Evolutionary conservation across 2,888 invertebrate species (phyloP).

Genomic region (Ferdinandea cuprea): DNA sequence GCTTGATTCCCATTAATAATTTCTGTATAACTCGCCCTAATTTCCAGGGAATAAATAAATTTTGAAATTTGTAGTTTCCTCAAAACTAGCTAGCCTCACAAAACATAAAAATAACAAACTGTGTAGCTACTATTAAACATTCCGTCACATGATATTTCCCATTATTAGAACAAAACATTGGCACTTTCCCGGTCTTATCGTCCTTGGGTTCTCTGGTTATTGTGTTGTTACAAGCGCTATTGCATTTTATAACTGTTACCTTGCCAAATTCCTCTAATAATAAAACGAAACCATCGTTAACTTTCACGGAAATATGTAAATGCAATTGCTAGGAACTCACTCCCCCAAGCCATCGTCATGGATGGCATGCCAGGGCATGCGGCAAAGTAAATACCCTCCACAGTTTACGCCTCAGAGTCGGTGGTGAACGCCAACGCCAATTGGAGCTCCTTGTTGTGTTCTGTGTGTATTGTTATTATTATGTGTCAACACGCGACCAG

Average conservation of each 20-base stretch:
- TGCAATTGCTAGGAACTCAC: slow-evolving; percentile 26
- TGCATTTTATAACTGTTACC: slow-evolving; percentile 57
- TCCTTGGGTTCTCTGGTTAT: slow-evolving; percentile 38
- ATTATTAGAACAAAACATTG: slow-evolving; percentile 1
- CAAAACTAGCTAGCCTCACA: too few species aligned
- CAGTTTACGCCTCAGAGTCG: slow-evolving; percentile 27
- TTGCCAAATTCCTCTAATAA: slow-evolving; percentile 58
- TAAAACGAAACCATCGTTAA: slow-evolving; percentile 49
- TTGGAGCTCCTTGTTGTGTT: slow-evolving; percentile 39
- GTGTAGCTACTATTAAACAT: neutral
- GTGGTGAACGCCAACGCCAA: slow-evolving; percentile 36
- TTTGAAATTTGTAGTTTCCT: too few species aligned
- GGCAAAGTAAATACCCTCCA: slow-evolving; percentile 39
- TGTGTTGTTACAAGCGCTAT: slow-evolving; percentile 59
- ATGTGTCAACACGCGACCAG: slow-evolving; percentile 66
- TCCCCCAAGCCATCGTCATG: too few species aligned
- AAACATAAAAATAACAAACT: neutral
- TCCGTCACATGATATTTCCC: slow-evolving; percentile 9
- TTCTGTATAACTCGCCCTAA: too few species aligned
- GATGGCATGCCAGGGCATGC: slow-evolving; percentile 3
- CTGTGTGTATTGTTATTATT: slow-evolving; percentile 50
- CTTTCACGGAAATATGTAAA: slow-evolving; percentile 47
- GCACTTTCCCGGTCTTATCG: slow-evolving; percentile 37
- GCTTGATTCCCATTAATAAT: too few species aligned
- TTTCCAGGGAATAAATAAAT: too few species aligned